Percentiles rank a stretch among this genome's conserved stretches.
These are phyloP conservation scores for Strix occidentalis DNA, from an alignment of 2,797 vertebrate species.

Conservation along the genomic window DNA sequence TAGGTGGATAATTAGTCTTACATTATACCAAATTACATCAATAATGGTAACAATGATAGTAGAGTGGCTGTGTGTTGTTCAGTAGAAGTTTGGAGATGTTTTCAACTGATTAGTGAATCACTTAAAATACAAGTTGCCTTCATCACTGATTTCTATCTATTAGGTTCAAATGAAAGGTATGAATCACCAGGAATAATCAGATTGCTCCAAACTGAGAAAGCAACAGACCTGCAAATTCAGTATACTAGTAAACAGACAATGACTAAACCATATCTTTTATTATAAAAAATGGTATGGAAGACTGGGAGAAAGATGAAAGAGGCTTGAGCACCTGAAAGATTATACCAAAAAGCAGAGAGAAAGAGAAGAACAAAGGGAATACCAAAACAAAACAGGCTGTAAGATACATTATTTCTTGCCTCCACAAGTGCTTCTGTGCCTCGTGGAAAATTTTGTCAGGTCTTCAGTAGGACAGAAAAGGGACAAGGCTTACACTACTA, in stretches of 20 bases:
- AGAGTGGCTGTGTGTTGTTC: constrained; percentile 9
- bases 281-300: background rate
- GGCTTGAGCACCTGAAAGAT: background rate
- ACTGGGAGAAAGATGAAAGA: background rate
- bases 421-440: background rate
- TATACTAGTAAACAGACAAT: background rate
- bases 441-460: background rate
- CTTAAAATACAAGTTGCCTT: constrained; percentile 6
- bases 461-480: background rate
- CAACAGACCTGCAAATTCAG: background rate
- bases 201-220: background rate
- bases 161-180: constrained; percentile 41
- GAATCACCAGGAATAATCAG: constrained; percentile 20
- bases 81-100: constrained; percentile 15
- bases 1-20: constrained; percentile 63
- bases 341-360: background rate
- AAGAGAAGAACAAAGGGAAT: background rate
- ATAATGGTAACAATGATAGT: background rate
- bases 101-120: constrained; percentile 48
- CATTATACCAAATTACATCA: constrained; percentile 8
- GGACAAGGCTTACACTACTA: background rate
- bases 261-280: background rate
- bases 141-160: constrained; percentile 3
- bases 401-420: background rate
- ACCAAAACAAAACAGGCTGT: background rate